These are phyloP conservation scores for Empidonax alnorum DNA, from an alignment of 2,113 vertebrate genomes.

Conservation along the genomic window DNA sequence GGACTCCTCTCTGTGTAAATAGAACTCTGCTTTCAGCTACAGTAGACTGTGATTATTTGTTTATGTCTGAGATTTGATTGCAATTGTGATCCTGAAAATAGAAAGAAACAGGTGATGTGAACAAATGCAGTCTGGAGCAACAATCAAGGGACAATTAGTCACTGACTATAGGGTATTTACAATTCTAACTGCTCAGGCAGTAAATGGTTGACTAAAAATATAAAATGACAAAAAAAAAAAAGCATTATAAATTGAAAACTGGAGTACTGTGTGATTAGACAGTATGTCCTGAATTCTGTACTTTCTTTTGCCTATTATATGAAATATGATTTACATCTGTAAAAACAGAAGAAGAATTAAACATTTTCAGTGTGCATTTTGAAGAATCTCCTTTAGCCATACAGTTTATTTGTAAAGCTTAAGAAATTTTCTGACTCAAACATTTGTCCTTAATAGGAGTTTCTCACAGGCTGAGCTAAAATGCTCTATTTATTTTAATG, in stretches of 20 bases:
- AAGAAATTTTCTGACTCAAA: conserved; percentile 47
- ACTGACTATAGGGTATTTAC: background rate
- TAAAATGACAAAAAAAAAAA: background rate
- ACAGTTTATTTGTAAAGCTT: conserved; percentile 47
- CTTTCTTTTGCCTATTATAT: background rate
- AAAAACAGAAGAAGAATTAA: conserved; percentile 19
- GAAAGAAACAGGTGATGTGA: background rate
- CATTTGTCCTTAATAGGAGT: conserved; percentile 55
- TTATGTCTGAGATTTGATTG: conserved; percentile 29
- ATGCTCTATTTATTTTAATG: conserved; percentile 2
- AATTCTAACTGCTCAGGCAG: background rate
- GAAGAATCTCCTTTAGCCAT: background rate
- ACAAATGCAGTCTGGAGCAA: background rate
- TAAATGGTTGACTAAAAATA: background rate
- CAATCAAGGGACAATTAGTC: background rate
- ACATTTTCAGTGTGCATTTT: background rate
- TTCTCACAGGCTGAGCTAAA: conserved; percentile 24
- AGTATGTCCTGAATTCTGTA: background rate
- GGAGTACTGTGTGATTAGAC: background rate
- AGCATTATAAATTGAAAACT: background rate
- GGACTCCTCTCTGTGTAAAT: background rate
- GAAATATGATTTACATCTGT: background rate
- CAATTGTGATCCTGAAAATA: background rate
- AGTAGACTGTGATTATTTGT: conserved; percentile 28
- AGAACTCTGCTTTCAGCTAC: background rate